Base-by-base conservation (phyloP, 2,888 invertebrate genomes). In the Netelia melanura region DNA sequence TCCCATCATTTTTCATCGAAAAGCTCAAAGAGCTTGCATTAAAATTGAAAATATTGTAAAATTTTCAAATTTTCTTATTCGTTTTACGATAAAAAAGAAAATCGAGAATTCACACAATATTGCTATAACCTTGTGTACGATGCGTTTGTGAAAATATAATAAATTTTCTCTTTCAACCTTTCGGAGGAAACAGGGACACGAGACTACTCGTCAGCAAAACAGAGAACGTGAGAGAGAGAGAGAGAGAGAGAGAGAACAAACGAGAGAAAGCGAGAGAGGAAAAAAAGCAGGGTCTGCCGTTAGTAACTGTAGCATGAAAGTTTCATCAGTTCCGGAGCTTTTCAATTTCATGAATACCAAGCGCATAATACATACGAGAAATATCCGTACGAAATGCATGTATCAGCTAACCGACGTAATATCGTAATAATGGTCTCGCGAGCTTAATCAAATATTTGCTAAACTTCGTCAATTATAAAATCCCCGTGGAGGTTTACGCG, bases 381-480 rank as follows among this genome's bases (percentile, higher is more conserved):
- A 17, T 71, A 77, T 30, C 76, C 61, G 68, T 68, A 44, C 48
- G 74, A 72, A 76, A 83, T 79, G 48, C 11, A 70, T 65, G 70
- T 52, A 44, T 62, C 79, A 65, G 61, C 43, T 77, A 56, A 56
- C 64, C 38, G 43, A 52, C 23, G 76, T 80, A 76, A 81, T 81
- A 64, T 48, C 68, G 48, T 43, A 68, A 72, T 77, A 72, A 81
- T 68, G 52, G 72, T 77, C 68, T 56, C 43, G 43, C 56, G 65
- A 25, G 82, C 54, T 74, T 68, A 48, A 72, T 81, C 75, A 84
- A 81, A 81, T 84, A 84, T 84, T 81, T 81, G 72, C 62, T 62
- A 81, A 84, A 84, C 56, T 74, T 64, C 56, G 70, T 81, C 43
- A 77, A 77, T 84, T 84, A 84, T 81, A 62, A 81, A 84, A 67